Evolutionary conservation across 2,888 invertebrate genomes (phyloP).

Genomic region (Ischnura elegans): DNA sequence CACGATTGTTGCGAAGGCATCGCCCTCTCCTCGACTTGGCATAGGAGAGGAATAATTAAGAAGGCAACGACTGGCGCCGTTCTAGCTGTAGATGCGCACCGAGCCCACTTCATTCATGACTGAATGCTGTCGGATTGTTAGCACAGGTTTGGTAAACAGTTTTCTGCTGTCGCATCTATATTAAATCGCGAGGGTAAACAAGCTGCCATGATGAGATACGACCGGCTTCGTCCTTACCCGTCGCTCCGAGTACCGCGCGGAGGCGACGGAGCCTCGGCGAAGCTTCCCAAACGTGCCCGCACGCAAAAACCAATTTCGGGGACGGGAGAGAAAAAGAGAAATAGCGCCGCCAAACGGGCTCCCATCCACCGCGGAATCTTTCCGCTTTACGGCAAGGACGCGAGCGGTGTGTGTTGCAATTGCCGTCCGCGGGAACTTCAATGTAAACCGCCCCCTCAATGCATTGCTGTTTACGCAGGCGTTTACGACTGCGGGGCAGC

Average conservation of each 20-base stretch:
- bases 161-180: conserved; percentile 46
- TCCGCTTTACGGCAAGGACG: no score
- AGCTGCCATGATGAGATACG: conserved; percentile 21
- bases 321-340: no score
- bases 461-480: no score
- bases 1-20: not conserved
- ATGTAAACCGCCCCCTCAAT: no score
- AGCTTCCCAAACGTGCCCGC: not conserved
- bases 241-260: not conserved
- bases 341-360: no score
- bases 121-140: conserved; percentile 37
- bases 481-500: no score
- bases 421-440: no score
- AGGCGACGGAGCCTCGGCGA: not conserved
- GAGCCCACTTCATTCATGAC: not conserved
- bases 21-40: not conserved
- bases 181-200: conserved; percentile 1
- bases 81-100: conserved; percentile 4
- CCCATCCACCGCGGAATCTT: no score
- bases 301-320: not conserved
- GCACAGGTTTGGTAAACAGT: conserved; percentile 40
- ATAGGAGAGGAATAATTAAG: conserved; percentile 2
- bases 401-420: no score
- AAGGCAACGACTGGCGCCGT: not conserved
- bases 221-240: not conserved